Evolutionary conservation across 92 coral and sea anemone genomes (phyloP), one percentile per base, ranked within the genome.

Genomic region (Blastomussa wellsi): DNA sequence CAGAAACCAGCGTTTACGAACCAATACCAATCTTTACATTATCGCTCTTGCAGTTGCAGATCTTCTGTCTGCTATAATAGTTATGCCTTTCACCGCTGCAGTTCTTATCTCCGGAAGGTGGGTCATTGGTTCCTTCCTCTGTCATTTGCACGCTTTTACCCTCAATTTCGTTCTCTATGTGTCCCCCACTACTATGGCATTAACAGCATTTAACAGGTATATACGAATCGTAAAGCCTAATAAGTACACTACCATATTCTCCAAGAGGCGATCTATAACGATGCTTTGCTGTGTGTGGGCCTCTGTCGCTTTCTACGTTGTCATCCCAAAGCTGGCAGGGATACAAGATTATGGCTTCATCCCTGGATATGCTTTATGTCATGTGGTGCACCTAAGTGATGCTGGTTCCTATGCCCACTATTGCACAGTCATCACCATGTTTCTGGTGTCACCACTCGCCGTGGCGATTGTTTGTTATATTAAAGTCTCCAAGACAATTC

Each of bases 191-290:
- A 79, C 83, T 11, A 62, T 79, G 73, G 83, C 72, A 37, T 37
- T 79, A 16, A 79, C 83, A 17, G 83, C 83, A 4, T 79, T 79
- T 20, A 79, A 79, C 73, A 79, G 83, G 38, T 79, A 79, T 71
- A 37, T 60, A 44, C 31, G 83, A 39, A 66, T 60, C 28, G 83
- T 79, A 14, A 60, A 79, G 39, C 52, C 83, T n/a, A 38, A 38
- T 41, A 36, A 37, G 15, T 38, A 60, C 53, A 79, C 13, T 15
- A 64, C n/a, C 36, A 64, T 38, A 68, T 79, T 79, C 38, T 60
- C 83, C 3, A n/a, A 26, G 24, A 37, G n/a, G n/a, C 83, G 74
- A 26, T 79, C 83, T 62, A 48, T 49, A 60, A n/a, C 35, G 16
- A 79, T 79, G 72, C 73, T 79, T 6, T 73, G 72, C 24, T 16